Percentiles rank a stretch among this genome's conserved stretches.
Conservation (phyloP, 2,113 vertebrate species). For the Solenodon paradoxus region DNA sequence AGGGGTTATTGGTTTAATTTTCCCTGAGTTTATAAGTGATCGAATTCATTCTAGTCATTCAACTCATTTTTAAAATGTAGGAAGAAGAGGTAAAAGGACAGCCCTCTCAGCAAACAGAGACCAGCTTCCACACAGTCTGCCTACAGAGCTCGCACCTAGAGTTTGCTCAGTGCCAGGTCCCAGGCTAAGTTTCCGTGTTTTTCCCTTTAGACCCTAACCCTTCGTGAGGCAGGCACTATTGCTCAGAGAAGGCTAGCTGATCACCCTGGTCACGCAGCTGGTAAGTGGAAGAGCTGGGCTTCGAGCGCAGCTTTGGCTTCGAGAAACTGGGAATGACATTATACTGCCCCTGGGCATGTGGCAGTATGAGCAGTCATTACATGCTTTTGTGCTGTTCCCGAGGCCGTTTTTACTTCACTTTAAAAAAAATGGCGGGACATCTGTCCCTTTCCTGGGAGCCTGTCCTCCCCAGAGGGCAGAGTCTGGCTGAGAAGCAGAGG, state of each 20-base stretch:
- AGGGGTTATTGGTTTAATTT: background rate
- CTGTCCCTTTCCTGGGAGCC: background rate
- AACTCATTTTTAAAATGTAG: background rate
- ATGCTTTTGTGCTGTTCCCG: background rate
- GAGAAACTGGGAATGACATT: background rate
- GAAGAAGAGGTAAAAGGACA: background rate
- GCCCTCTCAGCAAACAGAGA: rapidly evolving
- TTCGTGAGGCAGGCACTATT: background rate
- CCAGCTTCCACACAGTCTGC: background rate
- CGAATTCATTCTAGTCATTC: background rate
- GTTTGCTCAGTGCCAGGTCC: background rate
- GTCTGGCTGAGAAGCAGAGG: background rate
- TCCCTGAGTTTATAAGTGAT: background rate
- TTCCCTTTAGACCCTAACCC: no score
- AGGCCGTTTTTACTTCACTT: conserved; percentile 29
- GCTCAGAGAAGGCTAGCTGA: background rate
- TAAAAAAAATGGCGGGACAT: background rate
- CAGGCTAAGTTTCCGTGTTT: background rate
- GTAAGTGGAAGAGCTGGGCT: background rate
- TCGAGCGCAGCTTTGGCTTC: background rate
- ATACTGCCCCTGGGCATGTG: background rate
- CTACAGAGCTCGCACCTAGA: background rate
- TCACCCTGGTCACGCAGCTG: background rate
- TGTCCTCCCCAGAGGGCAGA: background rate
- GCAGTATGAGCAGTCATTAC: background rate